Evolutionary conservation across 2,797 vertebrate genomes (phyloP), one percentile per base, ranked within the genome.

Genomic region (Silurus aristotelis): DNA sequence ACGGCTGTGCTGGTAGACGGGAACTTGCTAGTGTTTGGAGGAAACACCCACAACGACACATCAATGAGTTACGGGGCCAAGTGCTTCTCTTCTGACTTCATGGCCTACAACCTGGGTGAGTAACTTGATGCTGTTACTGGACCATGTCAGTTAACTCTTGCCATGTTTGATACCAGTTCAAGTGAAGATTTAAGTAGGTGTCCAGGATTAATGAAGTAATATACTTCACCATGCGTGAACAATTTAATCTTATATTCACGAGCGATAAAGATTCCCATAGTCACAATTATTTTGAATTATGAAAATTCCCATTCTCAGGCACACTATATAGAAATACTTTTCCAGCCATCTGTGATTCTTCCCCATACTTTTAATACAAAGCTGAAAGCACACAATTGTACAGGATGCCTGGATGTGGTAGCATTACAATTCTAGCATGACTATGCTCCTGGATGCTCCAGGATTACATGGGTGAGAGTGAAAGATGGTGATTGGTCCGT

Each of bases 31-130:
- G 97, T 99, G 86, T 99, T 99, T 38, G 98, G 98, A 63, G 98
- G 98, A 7, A 99, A 99, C 93, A 99, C 98, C 0, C 98, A 99
- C 95, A 99, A 99, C 0, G 98, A 99, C 94, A 99, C 98, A 0
- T 99, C 98, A 25, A 99, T 99, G 97, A 99, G 98, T 93, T 96
- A 99, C 0, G 98, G 98, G 0, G 98, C 98, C 2, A 99, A 98
- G 88, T 99, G 98, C 93, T 99, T 99, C 93, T 99, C 98, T 60
- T 96, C 98, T 0, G 98, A 99, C 91, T 99, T 99, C 88, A 96
- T 99, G 95, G 95, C 96, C 0, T 99, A 99, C 77, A 97, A 96
- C 89, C 94, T 99, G 38, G 97, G 98, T 99, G 87, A 95, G 97
- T 93, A 83, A 13, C 71, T 43, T 60, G 15, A 14, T 83, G 58